Conservation (phyloP, 2,888 invertebrate genomes). For the Eilema griseolum region DNA sequence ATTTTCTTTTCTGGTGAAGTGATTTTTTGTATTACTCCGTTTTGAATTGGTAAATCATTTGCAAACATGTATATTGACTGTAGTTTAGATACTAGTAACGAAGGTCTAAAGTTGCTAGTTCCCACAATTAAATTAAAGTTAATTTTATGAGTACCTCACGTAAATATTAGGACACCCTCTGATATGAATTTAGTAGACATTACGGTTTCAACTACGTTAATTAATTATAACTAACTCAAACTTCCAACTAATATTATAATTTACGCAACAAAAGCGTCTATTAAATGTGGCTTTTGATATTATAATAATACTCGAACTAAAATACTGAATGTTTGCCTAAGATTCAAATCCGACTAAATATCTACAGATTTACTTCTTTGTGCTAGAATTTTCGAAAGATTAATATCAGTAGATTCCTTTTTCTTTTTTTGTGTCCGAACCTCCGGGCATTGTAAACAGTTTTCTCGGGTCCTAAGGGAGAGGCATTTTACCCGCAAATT, state of each 20-base stretch:
- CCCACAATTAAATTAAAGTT: not conserved
- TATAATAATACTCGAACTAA: not conserved
- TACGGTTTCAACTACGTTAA: not conserved
- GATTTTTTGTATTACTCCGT: too few relatives aligned
- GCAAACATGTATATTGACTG: not conserved
- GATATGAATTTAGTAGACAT: conserved; percentile 4
- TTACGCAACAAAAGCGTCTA: not conserved
- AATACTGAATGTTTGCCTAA: not conserved
- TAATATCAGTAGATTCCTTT: not conserved
- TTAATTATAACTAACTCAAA: not conserved
- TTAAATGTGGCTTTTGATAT: not conserved
- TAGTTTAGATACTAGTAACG: not conserved
- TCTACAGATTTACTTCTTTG: too few relatives aligned
- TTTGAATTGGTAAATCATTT: too few relatives aligned
- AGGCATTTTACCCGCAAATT: not conserved
- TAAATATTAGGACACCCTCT: not conserved
- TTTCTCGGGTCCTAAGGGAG: not conserved
- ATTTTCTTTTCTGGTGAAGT: too few relatives aligned
- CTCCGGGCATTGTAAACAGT: not conserved
- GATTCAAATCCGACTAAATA: not conserved
- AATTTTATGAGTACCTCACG: not conserved
- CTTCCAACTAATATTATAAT: not conserved
- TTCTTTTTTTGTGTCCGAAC: not conserved
- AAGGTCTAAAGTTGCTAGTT: not conserved
- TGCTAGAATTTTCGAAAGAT: not conserved